Base-by-base conservation (phyloP, 2,888 invertebrate genomes). In the Acleris laterana region DNA sequence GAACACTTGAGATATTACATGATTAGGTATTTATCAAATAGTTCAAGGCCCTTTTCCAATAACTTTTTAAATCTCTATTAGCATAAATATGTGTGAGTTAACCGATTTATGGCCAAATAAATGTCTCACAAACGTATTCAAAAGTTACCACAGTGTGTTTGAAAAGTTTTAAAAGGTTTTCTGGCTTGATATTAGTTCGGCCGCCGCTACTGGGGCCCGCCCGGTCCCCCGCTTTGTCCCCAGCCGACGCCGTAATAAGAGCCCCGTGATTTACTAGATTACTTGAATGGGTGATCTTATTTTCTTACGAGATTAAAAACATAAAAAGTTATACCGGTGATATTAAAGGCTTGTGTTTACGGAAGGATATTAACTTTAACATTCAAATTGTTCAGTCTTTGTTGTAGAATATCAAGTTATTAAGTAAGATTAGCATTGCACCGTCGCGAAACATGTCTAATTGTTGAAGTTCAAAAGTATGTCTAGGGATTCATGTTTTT, bases 291-390 rank as follows among this genome's bases (percentile, higher is more conserved):
- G 46, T 58, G 59, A 69, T 69, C 61, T 68, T 70, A 70, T 69
- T 69, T 69, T 69, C 63, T 69, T 57, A 63, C 61, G 66, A 66
- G 67, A 69, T 68, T 70, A 66, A 70, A 70, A 69, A 70, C 63
- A 63, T 67, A 50, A 59, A 63, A 69, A 51, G 63, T 62, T 67
- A 56, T 59, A 57, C 58, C 67, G 55, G 55, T 46, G 58, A 58
- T 58, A 63, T 59, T 60, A 62, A 63, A 68, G 63, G 65, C 61
- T 61, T 65, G 62, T 65, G 61, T 61, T 65, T 62, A 62, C 57
- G 28, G 56, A 57, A 57, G 11, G 32, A 51, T 28, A 46, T 52
- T 57, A 32, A 38, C 55, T n/a, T 17, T 20, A 22, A 22, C 22
- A 56, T 50, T 38, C 13, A 44, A 55, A 61, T 61, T 57, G 20